These are phyloP conservation scores for Eucidaris tribuloides DNA, from an alignment of 35 echinoderm and acorn worm species.

Conservation along the genomic window DNA sequence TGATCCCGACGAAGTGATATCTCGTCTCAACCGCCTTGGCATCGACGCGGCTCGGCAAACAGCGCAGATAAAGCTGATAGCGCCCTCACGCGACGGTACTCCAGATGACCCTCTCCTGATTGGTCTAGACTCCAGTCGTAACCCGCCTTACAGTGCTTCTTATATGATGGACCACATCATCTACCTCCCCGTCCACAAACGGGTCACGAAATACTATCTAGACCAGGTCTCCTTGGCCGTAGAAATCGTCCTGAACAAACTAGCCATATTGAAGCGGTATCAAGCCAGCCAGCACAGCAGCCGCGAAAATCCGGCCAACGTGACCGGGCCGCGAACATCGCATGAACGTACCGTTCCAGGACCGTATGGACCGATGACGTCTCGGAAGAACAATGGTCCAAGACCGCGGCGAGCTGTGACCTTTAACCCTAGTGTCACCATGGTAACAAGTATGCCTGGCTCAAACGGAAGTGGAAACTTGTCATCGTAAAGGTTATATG, in stretches of 20 bases:
- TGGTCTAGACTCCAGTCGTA: constrained; percentile 25
- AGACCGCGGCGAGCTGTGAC: neutral
- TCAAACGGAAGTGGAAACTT: too few species aligned
- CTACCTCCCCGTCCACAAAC: constrained; percentile 72
- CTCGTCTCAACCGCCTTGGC: constrained; percentile 62
- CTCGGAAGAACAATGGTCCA: neutral
- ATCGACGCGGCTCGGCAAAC: constrained; percentile 39
- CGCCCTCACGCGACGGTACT: neutral
- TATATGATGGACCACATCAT: constrained; percentile 58
- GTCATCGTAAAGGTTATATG: too few species aligned
- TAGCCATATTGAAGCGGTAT: constrained; percentile 61
- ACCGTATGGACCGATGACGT: constrained; percentile 48
- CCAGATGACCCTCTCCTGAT: constrained; percentile 30
- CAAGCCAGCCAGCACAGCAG: constrained; percentile 32
- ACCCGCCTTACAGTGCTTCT: constrained; percentile 23
- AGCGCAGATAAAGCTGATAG: neutral
- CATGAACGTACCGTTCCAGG: constrained; percentile 15
- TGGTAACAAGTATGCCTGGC: too few species aligned
- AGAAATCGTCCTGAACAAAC: constrained; percentile 73
- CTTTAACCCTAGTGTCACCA: neutral
- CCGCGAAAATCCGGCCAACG: neutral
- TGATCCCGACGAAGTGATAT: constrained; percentile 57
- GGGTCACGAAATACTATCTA: constrained; percentile 56
- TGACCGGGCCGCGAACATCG: neutral
- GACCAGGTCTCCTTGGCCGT: constrained; percentile 65